Percentiles rank a stretch among this genome's conserved stretches.
These are phyloP conservation scores for Enteromius paludinosus DNA, from an alignment of 2,797 vertebrate species.

Conservation along the genomic window DNA sequence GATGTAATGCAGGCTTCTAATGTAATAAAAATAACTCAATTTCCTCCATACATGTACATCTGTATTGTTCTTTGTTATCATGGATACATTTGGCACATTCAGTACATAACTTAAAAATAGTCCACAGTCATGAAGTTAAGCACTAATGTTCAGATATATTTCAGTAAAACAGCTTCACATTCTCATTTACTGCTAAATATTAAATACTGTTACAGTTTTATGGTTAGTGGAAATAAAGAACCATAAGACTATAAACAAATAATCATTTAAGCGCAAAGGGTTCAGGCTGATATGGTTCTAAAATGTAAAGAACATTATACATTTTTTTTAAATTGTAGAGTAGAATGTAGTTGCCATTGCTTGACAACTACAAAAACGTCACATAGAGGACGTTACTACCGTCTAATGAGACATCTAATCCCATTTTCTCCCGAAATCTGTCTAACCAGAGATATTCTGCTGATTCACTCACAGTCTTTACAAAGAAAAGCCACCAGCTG, in stretches of 20 bases:
- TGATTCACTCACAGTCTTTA: constrained; percentile 22
- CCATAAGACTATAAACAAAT: neutral
- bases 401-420: neutral
- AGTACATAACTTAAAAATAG: neutral
- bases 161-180: neutral
- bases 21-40: neutral
- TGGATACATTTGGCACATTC: neutral
- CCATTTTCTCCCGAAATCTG: neutral
- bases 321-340: neutral
- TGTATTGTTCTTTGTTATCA: neutral
- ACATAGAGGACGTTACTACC: neutral
- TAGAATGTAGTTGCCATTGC: neutral
- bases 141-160: neutral
- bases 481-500: constrained; percentile 42
- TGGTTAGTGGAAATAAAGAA: neutral
- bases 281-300: neutral
- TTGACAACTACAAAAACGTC: neutral
- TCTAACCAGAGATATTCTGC: neutral
- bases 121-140: neutral
- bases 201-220: neutral
- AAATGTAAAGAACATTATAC: neutral
- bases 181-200: neutral
- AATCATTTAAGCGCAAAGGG: neutral
- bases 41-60: neutral
- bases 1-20: neutral